Conservation (phyloP, 2,797 vertebrate genomes). For the Triplophysa yarkandensis region DNA sequence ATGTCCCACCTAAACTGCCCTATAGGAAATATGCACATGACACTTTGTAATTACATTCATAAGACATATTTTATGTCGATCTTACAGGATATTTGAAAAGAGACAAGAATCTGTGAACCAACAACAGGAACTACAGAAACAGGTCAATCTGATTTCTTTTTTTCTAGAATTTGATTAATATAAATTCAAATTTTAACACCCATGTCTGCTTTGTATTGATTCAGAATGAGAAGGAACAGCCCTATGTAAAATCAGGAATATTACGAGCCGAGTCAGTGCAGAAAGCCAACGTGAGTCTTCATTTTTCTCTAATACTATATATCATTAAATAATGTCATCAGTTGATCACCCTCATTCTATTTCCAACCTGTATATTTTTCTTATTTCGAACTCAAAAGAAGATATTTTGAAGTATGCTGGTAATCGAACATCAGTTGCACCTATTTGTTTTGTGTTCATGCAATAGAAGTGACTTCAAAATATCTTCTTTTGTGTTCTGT, state of each 20-base stretch:
- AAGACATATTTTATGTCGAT: neutral
- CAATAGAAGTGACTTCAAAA: too few relatives aligned
- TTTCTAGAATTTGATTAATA: neutral
- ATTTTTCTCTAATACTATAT: too few relatives aligned
- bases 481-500: too few relatives aligned
- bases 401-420: too few relatives aligned
- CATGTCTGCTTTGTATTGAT: constrained; percentile 37
- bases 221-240: constrained; percentile 55
- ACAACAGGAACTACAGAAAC: constrained; percentile 39
- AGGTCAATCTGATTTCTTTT: constrained; percentile 29
- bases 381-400: too few relatives aligned
- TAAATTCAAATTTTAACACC: neutral
- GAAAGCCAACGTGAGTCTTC: constrained; percentile 73
- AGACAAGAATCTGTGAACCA: constrained; percentile 41
- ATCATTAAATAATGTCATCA: too few relatives aligned
- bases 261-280: constrained; percentile 63
- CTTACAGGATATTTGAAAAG: constrained; percentile 53
- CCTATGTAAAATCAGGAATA: constrained; percentile 45
- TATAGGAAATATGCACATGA: neutral
- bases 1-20: neutral
- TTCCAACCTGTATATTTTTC: too few relatives aligned
- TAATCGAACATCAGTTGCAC: too few relatives aligned
- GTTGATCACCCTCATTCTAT: too few relatives aligned
- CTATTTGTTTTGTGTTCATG: too few relatives aligned
- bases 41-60: neutral